Percentiles rank a stretch among this genome's conserved stretches.
Conservation (phyloP, 1,140 invertebrate genomes). For the Drosophila nasuta region DNA sequence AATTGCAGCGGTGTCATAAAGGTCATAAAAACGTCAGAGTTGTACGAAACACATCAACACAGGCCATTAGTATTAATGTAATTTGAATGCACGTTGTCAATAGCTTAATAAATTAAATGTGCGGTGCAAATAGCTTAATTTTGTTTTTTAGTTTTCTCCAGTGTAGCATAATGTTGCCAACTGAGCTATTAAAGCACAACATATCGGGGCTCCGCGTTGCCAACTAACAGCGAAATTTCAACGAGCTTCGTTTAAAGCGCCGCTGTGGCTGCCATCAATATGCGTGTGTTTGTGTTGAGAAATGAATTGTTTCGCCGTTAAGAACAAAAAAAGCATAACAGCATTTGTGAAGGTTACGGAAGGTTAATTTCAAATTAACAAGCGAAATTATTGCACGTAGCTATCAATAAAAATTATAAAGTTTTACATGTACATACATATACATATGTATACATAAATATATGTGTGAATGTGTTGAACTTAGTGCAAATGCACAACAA, state of each 20-base stretch:
- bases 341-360: constrained; percentile 54
- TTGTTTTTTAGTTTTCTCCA: not conserved
- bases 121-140: not conserved
- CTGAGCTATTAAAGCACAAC: not conserved
- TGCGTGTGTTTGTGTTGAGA: constrained; percentile 11
- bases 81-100: not conserved
- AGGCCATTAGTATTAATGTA: constrained; percentile 17
- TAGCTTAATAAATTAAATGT: not conserved
- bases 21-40: constrained; percentile 33
- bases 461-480: not conserved
- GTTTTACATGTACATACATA: constrained; percentile 6
- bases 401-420: constrained; percentile 46
- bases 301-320: not conserved
- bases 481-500: constrained; percentile 32
- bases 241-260: constrained; percentile 38
- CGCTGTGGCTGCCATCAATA: constrained; percentile 13
- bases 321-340: constrained; percentile 13
- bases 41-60: not conserved
- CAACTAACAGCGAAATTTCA: constrained; percentile 4
- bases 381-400: constrained; percentile 27
- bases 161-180: not conserved
- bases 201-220: constrained; percentile 1
- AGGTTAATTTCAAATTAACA: constrained; percentile 56
- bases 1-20: constrained; percentile 25
- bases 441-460: not conserved